A percentile compares a stretch with the other conserved stretches of the same genome.
Evolutionary conservation across 2,888 invertebrate species (phyloP).

Genomic region (Diadegma fenestrale): DNA sequence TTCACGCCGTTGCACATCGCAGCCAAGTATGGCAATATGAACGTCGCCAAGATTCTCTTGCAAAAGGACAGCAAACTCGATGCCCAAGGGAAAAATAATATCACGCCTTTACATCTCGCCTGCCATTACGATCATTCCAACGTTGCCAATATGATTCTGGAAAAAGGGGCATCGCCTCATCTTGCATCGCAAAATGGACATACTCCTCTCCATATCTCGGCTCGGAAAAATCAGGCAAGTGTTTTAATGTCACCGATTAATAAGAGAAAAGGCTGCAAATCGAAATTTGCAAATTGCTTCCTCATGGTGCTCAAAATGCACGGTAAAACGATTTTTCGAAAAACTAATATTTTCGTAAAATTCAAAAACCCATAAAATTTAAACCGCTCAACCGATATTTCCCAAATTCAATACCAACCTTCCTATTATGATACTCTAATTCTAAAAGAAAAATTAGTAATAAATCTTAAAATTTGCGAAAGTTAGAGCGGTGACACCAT

Average conservation of each 20-base stretch:
- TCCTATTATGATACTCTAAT: no score
- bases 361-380: no score
- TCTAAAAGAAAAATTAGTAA: no score
- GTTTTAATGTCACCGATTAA: neutral
- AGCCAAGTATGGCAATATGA: slow-evolving; percentile 98
- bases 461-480: no score
- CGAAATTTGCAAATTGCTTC: no score
- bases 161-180: slow-evolving; percentile 97
- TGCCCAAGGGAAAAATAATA: slow-evolving; percentile 96
- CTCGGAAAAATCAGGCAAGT: slow-evolving; percentile 95
- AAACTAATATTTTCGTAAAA: no score
- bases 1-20: slow-evolving; percentile 99
- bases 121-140: slow-evolving; percentile 98
- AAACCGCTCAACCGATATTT: no score
- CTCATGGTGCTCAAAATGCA: no score
- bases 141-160: slow-evolving; percentile 94
- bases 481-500: no score
- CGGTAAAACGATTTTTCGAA: no score
- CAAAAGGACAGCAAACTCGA: slow-evolving; percentile 95
- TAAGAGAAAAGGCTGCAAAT: no score
- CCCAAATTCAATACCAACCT: no score
- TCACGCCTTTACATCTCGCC: slow-evolving; percentile 98
- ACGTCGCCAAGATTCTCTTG: slow-evolving; percentile 94
- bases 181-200: slow-evolving; percentile 98
- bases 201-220: slow-evolving; percentile 98